Evolutionary conservation across 2,797 vertebrate species (phyloP), one percentile per base, ranked within the genome.

Genomic region (Microhierax caerulescens): DNA sequence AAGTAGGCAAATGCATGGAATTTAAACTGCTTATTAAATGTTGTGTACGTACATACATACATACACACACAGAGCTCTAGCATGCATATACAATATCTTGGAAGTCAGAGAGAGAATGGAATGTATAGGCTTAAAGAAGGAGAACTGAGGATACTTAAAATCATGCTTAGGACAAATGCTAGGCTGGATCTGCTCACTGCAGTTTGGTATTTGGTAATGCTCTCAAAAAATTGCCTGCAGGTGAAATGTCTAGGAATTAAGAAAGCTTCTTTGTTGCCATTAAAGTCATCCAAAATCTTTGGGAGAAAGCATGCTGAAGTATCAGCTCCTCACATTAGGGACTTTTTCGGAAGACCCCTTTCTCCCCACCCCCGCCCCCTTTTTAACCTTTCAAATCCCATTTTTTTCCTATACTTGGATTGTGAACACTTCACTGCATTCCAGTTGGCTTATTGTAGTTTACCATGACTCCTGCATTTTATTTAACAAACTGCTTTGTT

Each of bases 1-100:
- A 8, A 67, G 36, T 15, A 56, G 68, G 56, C n/a, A 82, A 81
- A 61, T 32, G 19, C 9, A 25, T 54, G 51, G 65, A 25, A 84
- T 75, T 68, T 60, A 34, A 86, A 78, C 18, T 39, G 18, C 54
- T 28, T 27, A 5, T 47, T 73, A 56, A 82, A 10, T 10, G 8
- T 13, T 13, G 7, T 13, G 41, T 36, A 14, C 14, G 30, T 64
- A 21, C 25, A 12, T 4, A 13, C 22, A 13, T 11, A 16, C 2
- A 23, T 9, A 37, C 12, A 28, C 13, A 10, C 7, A n/a, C n/a
- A n/a, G n/a, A 68, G 51, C 64, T 34, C 11, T 13, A 32, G 41
- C 72, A 17, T 3, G 1, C 3, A 1, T 6, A 1, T 5, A 24
- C 65, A 50, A 1, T 28, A 13, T 10, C 69, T 15, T 37, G 9